Conservation (phyloP, 2,113 vertebrate species). For the Ibidorhyncha struthersii region DNA sequence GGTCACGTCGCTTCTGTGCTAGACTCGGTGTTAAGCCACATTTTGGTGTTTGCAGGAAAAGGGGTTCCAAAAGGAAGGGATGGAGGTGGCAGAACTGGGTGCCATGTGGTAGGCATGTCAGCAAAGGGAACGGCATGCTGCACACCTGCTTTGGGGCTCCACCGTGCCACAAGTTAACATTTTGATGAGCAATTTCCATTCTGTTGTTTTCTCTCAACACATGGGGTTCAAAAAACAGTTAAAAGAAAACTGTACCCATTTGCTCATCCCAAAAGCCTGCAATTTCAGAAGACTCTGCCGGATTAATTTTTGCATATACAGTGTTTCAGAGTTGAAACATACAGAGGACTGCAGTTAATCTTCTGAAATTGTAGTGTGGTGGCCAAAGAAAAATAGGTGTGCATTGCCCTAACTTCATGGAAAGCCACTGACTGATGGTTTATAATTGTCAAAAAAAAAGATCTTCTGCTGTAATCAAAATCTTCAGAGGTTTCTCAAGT, state of each 20-base stretch:
- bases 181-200: slow-evolving; percentile 86
- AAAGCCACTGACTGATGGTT: slow-evolving; percentile 42
- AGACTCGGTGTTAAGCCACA: slow-evolving; percentile 42
- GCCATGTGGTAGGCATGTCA: slow-evolving; percentile 75
- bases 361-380: slow-evolving; percentile 53
- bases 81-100: slow-evolving; percentile 74
- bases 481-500: slow-evolving; percentile 66
- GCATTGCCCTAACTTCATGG: slow-evolving; percentile 49
- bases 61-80: slow-evolving; percentile 68
- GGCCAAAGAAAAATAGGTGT: slow-evolving; percentile 60
- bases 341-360: slow-evolving; percentile 47
- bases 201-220: slow-evolving; percentile 86
- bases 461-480: slow-evolving; percentile 55
- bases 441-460: slow-evolving; percentile 24
- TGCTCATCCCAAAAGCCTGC: slow-evolving; percentile 80
- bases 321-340: slow-evolving; percentile 66
- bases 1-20: background rate
- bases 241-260: slow-evolving; percentile 82
- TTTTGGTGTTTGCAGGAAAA: slow-evolving; percentile 50
- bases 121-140: slow-evolving; percentile 67
- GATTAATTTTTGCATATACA: slow-evolving; percentile 71
- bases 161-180: slow-evolving; percentile 81
- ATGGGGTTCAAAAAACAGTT: slow-evolving; percentile 86
- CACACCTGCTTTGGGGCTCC: slow-evolving; percentile 79
- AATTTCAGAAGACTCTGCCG: slow-evolving; percentile 74